Base-by-base conservation (phyloP, 2,888 invertebrate species). In the Dendrolimus pini region DNA sequence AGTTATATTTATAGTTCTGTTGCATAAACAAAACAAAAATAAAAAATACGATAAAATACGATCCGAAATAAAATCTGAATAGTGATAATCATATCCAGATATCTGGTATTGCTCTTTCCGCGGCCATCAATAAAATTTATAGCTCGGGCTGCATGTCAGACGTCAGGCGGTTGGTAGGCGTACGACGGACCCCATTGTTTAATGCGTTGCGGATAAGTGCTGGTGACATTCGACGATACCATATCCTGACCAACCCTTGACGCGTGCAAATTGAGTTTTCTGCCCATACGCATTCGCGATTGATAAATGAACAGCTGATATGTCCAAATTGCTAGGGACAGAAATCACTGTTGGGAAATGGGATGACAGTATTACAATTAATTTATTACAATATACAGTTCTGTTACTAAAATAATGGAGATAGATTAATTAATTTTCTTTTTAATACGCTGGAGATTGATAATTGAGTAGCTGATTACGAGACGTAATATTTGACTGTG, bases 221-320 rank as follows among this genome's bases (percentile, higher is more conserved):
- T 71, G 78, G 71, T 84, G 83, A 83, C 84, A 81, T 74, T 70
- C 73, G 74, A 72, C 76, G 74, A 80, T 78, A 76, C 67, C 71
- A 73, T 71, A 75, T 68, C 62, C 72, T 67, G 68, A 60, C 66
- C 57, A 65, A 73, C 76, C 80, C 76, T 65, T 70, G 77, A 72
- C 67, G 81, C 80, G 78, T 71, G 77, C 74, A 82, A 86, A 88
- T 85, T 80, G 82, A 83, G 79, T 85, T 82, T 81, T 78, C 80
- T 75, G 78, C 76, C 74, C 66, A 68, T 73, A 71, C 73, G 77
- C 78, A 74, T 65, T 68, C 63, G 12, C 12, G 12, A 47, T 47
- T 47, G 47, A 47, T 12, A 47, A 47, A 47, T 47, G 9, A 47
- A 47, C 47, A 12, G 12, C 47, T 47, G 30, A 30, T 30, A 30